Base-by-base conservation (phyloP, 1,140 invertebrate genomes). In the Brachionus rubens region DNA sequence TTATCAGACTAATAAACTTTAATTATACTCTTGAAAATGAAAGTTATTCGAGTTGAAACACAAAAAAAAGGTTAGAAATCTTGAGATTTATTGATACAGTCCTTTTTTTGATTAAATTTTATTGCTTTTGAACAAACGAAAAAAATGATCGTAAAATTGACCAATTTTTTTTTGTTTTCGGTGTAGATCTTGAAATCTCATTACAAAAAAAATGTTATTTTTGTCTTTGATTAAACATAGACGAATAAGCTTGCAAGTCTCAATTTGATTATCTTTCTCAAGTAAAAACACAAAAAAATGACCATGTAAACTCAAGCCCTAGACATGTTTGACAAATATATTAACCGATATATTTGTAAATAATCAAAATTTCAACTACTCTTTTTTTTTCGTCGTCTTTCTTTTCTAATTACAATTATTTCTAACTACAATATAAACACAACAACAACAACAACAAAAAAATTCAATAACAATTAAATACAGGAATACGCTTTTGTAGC, bases 261-360 rank as follows among this genome's bases (percentile, higher is more conserved):
- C 54, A 59, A 65, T 65, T 65, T 65, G 59, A 65, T 65, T 65
- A 65, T 65, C 59, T 65, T 43, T 65, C 30, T 40, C 40, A 28
- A 19, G 16, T 65, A 41, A 14, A 41, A 41, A 19, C 19, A 36
- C 16, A 65, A 36, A 65, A 36, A 65, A 65, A 65, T 65, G 59
- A 41, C 59, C 59, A 43, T 65, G 59, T 65, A 65, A 65, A 33
- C 33, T 36, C 33, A 36, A 43, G 21, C 19, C 59, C 59, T 65
- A 65, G 59, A 65, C 59, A 65, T 65, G 59, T 65, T 65, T 65
- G 59, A 65, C 40, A 65, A 65, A 65, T 65, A 65, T 65, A 65
- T 65, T 65, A 65, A 43, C 59, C 59, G 59, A 65, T 65, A 41
- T 62, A 62, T 65, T 65, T 65, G 59, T 65, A 41, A 41, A 65